A percentile compares a stretch with the other conserved stretches of the same genome.
Conservation (phyloP, 2,113 vertebrate genomes). For the Rhabdornis inornatus region DNA sequence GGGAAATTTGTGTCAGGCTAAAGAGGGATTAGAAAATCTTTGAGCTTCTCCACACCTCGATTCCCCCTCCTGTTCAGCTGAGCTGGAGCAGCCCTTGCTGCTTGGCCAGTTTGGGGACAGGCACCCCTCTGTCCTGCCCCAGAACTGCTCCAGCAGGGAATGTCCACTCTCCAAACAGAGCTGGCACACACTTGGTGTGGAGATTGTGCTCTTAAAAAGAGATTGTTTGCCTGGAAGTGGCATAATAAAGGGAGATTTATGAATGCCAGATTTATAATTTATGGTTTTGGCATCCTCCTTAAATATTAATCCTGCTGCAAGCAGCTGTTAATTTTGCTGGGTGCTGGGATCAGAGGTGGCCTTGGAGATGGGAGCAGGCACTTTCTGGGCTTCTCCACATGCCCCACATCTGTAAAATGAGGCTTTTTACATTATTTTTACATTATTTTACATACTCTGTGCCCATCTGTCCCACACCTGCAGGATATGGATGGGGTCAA, state of each 20-base stretch:
- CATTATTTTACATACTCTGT: no score
- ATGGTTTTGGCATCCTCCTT: not conserved
- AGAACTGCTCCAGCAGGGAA: not conserved
- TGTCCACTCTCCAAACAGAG: not conserved
- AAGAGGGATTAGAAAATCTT: not conserved
- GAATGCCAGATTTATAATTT: not conserved
- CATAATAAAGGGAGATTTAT: not conserved
- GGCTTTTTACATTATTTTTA: not conserved
- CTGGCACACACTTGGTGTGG: not conserved
- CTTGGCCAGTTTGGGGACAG: not conserved
- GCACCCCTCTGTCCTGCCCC: not conserved
- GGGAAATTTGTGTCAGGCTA: not conserved
- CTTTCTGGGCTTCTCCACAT: not conserved
- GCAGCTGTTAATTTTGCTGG: not conserved
- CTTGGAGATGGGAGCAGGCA: not conserved
- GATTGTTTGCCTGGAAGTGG: not conserved
- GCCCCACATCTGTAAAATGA: not conserved
- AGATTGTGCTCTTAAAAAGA: not conserved
- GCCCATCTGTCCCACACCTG: not conserved
- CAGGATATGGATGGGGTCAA: not conserved
- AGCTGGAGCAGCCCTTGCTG: not conserved
- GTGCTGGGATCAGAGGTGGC: not conserved
- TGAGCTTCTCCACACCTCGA: rapidly evolving
- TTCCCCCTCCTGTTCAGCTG: not conserved
- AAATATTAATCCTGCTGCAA: not conserved